Conservation (phyloP, 2,113 vertebrate species). For the Strigops habroptila region DNA sequence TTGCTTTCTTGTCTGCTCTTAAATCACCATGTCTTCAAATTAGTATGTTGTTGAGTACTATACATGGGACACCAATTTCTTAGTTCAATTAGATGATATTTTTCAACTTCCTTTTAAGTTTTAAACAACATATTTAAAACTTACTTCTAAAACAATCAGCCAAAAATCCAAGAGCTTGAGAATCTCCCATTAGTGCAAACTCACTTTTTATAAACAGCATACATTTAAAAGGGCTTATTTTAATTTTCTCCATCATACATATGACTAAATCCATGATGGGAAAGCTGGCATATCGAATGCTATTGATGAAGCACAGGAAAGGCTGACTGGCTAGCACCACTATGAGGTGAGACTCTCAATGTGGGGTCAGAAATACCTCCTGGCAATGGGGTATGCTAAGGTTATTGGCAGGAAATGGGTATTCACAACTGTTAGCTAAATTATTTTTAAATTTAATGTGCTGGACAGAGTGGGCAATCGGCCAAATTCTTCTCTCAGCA, state of each 20-base stretch:
- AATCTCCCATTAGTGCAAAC: not conserved
- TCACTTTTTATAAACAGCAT: not conserved
- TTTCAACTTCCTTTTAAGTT: not conserved
- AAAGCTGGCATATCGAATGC: not conserved
- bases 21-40: not conserved
- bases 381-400: not conserved
- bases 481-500: slow-evolving; percentile 7
- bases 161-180: not conserved
- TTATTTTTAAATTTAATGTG: slow-evolving; percentile 34
- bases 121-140: not conserved
- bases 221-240: not conserved
- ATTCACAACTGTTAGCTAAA: slow-evolving; percentile 10
- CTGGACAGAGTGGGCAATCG: not conserved
- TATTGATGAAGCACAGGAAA: not conserved
- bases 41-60: not conserved
- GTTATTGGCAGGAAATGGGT: slow-evolving; percentile 18
- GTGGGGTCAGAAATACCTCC: not conserved
- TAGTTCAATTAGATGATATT: not conserved
- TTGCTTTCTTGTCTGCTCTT: not conserved
- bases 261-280: not conserved
- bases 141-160: not conserved
- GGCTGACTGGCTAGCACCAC: not conserved
- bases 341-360: not conserved
- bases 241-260: not conserved
- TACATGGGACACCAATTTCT: not conserved